Base-by-base conservation (phyloP, 2,888 invertebrate species). In the Lacanobia oleracea region DNA sequence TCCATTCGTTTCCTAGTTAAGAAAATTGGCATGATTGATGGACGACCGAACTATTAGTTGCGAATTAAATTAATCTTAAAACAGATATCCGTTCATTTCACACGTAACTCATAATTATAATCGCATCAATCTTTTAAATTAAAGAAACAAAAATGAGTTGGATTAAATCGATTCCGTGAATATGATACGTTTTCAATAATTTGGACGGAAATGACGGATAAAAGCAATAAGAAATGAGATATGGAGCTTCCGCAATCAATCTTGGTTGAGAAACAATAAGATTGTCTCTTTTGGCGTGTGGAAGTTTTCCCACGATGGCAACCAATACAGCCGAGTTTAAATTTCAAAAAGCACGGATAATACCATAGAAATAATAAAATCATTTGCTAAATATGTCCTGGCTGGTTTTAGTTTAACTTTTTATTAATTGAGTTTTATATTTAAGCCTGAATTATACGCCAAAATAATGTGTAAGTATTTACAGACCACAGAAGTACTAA, bases 171-270 rank as follows among this genome's bases (percentile, higher is more conserved):
- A 71, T 75, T 71, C 72, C 84, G 79, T 87, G 86, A 84, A 81
- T 81, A 84, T 88, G 69, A 75, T 85, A 75, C 88, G 84, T 84
- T 88, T 89, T 88, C 86, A 90, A 91, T 89, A 87, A 90, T 90
- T 89, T 88, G 82, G 87, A 83, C 91, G 95, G 94, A 94, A 92
- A 93, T 93, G 91, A 91, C 90, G 87, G 93, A 93, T 92, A 92
- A 92, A 91, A 92, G 84, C 86, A 89, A 89, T 89, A 89, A 83
- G 88, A 88, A 84, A 87, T 64, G 82, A 88, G 90, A 89, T 91
- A 90, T 88, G 82, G 86, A 75, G 89, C 90, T 94, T 95, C 95
- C 95, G 94, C 94, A 90, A 94, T 94, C 90, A 93, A 95, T 95
- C 93, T 92, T 88, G 84, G 78, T 82, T 85, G 87, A 86, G 88